Conservation (phyloP, 2,888 invertebrate species). For the Eristalis pertinax region DNA sequence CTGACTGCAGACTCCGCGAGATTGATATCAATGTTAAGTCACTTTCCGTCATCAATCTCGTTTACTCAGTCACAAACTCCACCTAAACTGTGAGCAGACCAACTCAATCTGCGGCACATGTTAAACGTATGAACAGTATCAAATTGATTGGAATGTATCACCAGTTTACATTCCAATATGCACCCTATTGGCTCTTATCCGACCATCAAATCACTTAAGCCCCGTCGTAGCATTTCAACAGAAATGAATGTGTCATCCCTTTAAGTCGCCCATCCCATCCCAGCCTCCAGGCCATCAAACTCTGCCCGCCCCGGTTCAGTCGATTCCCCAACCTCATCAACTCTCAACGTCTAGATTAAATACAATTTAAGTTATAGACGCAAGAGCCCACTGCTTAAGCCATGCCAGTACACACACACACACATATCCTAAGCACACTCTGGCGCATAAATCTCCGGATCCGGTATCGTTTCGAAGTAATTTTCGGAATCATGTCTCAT, state of each 20-base stretch:
- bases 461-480: slow-evolving; percentile 24
- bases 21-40: too few relatives aligned
- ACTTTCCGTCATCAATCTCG: too few relatives aligned
- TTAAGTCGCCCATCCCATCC: not conserved
- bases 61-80: too few relatives aligned
- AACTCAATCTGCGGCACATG: too few relatives aligned
- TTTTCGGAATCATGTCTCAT: slow-evolving; percentile 64
- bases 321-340: slow-evolving; percentile 1
- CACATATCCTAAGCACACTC: slow-evolving; percentile 43
- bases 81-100: too few relatives aligned
- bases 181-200: too few relatives aligned
- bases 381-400: slow-evolving; percentile 15
- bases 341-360: slow-evolving; percentile 23
- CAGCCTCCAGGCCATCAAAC: not conserved
- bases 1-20: too few relatives aligned
- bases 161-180: too few relatives aligned
- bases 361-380: slow-evolving; percentile 23
- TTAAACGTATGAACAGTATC: too few relatives aligned
- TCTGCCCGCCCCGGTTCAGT: not conserved
- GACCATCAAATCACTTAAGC: too few relatives aligned
- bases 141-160: too few relatives aligned
- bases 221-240: too few relatives aligned
- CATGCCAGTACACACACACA: slow-evolving; percentile 1
- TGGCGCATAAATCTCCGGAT: slow-evolving; percentile 38
- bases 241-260: not conserved